These are phyloP conservation scores for Habropoda laboriosa DNA, from an alignment of 1,140 invertebrate species.

Conservation along the genomic window DNA sequence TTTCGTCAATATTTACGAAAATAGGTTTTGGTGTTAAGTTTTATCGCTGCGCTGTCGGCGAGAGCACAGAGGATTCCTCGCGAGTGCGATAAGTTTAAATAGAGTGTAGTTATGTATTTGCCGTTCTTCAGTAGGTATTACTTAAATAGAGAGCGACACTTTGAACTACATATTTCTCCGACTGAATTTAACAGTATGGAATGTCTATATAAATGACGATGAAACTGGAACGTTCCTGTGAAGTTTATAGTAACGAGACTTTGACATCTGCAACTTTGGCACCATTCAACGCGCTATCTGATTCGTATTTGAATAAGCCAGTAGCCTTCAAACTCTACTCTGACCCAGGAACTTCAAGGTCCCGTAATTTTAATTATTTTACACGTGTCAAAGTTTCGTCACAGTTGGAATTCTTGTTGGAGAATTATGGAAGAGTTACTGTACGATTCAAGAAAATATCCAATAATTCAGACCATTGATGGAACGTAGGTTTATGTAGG, in stretches of 20 bases:
- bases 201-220: background rate
- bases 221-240: background rate
- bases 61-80: background rate
- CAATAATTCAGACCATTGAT: too few relatives aligned
- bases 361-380: background rate
- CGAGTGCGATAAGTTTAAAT: background rate
- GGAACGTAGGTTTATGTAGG: too few relatives aligned
- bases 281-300: background rate
- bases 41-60: background rate
- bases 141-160: background rate
- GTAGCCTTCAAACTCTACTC: background rate
- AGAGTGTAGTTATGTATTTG: background rate
- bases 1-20: background rate
- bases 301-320: background rate
- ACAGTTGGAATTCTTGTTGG: background rate
- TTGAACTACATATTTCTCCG: constrained; percentile 4
- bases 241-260: constrained; percentile 19
- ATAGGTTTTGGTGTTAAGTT: too few relatives aligned
- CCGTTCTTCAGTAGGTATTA: background rate
- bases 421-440: too few relatives aligned
- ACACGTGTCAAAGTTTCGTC: background rate
- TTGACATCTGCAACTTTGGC: constrained; percentile 24
- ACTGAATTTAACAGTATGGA: background rate
- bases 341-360: background rate
- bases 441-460: too few relatives aligned